phyloP scores from a whole-genome alignment of 2,113 vertebrate genomes.

The Sterrhoptilus dennistouni region DNA sequence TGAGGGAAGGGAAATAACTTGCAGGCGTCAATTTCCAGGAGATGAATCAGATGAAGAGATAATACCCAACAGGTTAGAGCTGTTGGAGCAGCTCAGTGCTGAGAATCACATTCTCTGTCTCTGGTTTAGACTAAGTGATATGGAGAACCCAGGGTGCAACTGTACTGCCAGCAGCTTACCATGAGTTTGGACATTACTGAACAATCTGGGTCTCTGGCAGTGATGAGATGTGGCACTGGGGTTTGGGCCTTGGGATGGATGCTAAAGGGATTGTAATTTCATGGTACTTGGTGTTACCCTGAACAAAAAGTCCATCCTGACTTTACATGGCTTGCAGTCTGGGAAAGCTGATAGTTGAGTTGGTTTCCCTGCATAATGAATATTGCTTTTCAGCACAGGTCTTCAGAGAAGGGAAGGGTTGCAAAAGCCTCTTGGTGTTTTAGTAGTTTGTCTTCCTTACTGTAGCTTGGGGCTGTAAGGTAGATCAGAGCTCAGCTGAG shows the following conservation, averaged over 20 bases:
- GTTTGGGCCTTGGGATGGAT: background rate
- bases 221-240: fast-evolving
- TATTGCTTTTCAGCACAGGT: background rate
- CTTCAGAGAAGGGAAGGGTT: background rate
- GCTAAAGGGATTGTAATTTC: background rate
- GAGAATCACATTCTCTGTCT: background rate
- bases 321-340: background rate
- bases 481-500: background rate
- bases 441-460: background rate
- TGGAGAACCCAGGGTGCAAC: background rate
- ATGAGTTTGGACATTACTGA: fast-evolving
- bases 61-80: background rate
- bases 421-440: background rate
- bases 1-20: constrained; percentile 1
- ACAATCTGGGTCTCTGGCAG: background rate
- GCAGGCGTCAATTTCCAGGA: background rate
- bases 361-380: background rate
- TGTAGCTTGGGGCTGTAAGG: background rate
- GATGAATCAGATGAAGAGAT: background rate
- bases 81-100: background rate
- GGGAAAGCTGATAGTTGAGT: background rate
- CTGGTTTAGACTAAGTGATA: background rate
- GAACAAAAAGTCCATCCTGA: background rate
- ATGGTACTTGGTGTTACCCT: fast-evolving
- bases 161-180: background rate